phyloP scores from a whole-genome alignment of 2,888 invertebrate species.

The Seira musarum region DNA sequence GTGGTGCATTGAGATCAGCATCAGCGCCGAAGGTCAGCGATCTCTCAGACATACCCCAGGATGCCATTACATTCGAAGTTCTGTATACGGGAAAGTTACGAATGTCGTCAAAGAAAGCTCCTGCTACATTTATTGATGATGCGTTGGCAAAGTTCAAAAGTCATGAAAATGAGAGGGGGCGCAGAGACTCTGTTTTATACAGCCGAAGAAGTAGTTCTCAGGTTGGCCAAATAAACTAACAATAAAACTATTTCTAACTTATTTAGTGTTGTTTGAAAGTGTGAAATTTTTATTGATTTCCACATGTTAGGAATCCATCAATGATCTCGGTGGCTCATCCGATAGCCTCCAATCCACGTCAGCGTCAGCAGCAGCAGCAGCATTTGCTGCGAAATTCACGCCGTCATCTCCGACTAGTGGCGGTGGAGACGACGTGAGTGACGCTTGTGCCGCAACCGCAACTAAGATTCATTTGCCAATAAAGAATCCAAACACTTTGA shows the following conservation, averaged over 20 bases:
- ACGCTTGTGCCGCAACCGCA: background rate
- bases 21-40: constrained; percentile 56
- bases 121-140: constrained; percentile 92
- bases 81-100: constrained; percentile 93
- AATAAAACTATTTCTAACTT: constrained; percentile 5
- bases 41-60: constrained; percentile 77
- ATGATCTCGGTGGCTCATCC: constrained; percentile 52
- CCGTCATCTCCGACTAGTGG: background rate
- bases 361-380: background rate
- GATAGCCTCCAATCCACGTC: constrained; percentile 48
- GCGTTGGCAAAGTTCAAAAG: constrained; percentile 87
- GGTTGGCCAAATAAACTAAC: no score
- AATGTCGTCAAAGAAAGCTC: constrained; percentile 88
- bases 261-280: background rate
- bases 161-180: constrained; percentile 82
- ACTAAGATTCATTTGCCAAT: background rate
- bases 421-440: background rate
- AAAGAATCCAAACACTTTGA: constrained; percentile 16
- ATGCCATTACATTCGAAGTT: constrained; percentile 92
- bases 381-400: background rate
- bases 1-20: constrained; percentile 36
- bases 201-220: constrained; percentile 64
- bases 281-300: no score
- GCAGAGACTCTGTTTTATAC: constrained; percentile 52
- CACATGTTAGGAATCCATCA: constrained; percentile 54